Percentiles rank a stretch among this genome's conserved stretches.
Evolutionary conservation across 2,888 invertebrate genomes (phyloP).

Genomic region (Gryllus longicercus): DNA sequence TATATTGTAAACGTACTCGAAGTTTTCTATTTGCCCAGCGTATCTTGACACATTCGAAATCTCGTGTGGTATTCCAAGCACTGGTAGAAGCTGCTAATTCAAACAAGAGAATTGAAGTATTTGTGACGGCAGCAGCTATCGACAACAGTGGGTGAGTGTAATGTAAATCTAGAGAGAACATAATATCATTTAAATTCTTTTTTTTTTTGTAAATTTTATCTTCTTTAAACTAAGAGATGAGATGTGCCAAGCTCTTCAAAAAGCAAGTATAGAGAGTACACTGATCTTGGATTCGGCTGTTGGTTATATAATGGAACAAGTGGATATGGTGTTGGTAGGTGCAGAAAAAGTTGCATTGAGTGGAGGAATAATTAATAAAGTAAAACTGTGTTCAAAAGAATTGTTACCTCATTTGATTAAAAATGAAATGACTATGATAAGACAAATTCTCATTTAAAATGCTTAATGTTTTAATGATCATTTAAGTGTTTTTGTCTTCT

Average conservation of each 20-base stretch:
- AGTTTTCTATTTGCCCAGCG: conserved; percentile 54
- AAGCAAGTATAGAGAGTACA: conserved; percentile 73
- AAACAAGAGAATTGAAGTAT: conserved; percentile 85
- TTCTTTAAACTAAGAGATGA: conserved; percentile 44
- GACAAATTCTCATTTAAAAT: too few relatives aligned
- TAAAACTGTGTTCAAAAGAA: conserved; percentile 44
- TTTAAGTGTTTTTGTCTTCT: too few relatives aligned
- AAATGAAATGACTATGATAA: too few relatives aligned
- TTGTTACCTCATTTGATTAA: too few relatives aligned
- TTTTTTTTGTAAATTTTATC: neutral
- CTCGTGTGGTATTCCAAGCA: conserved; percentile 85
- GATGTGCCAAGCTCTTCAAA: conserved; percentile 70
- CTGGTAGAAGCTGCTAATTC: conserved; percentile 74
- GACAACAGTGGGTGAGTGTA: conserved; percentile 72
- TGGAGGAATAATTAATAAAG: conserved; percentile 97
- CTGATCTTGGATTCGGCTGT: conserved; percentile 86
- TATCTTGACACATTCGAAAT: conserved; percentile 85
- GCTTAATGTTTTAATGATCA: too few relatives aligned
- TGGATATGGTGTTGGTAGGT: conserved; percentile 92
- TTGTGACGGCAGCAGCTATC: conserved; percentile 79
- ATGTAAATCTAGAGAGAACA: conserved; percentile 18
- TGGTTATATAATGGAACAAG: conserved; percentile 91
- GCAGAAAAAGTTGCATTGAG: conserved; percentile 98
- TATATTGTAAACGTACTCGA: neutral
- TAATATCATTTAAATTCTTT: neutral